Conservation (phyloP, 53 echinoderm and acorn worm species). For the Hippasteria phrygiana region DNA sequence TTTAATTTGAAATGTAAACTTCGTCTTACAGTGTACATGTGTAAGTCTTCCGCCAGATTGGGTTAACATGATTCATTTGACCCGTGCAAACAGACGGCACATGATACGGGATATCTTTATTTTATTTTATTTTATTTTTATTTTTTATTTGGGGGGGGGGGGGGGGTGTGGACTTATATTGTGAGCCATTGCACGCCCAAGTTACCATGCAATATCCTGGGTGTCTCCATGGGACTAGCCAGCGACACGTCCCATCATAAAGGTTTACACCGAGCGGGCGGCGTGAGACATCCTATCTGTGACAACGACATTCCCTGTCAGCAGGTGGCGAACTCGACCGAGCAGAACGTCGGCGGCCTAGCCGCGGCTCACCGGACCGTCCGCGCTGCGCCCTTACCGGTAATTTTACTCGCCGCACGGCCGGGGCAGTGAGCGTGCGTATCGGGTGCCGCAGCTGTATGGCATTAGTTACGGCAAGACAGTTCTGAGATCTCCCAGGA, state of each 20-base stretch:
- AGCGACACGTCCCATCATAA: conserved; percentile 55
- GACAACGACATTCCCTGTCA: conserved; percentile 62
- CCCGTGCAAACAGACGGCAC: conserved; percentile 21
- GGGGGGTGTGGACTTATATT: conserved; percentile 22
- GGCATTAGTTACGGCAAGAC: conserved; percentile 60
- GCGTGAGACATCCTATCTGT: conserved; percentile 62
- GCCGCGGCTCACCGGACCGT: conserved; percentile 33
- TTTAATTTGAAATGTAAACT: too few relatives aligned
- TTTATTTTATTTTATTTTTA: too few relatives aligned
- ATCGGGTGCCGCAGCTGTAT: conserved; percentile 62
- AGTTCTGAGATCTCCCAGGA: conserved; percentile 36
- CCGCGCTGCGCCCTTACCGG: conserved; percentile 41
- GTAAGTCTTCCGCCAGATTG: neutral
- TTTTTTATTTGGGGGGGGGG: too few relatives aligned
- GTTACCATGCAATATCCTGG: conserved; percentile 58
- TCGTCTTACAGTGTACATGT: neutral
- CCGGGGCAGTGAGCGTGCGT: conserved; percentile 18
- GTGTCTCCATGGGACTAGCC: conserved; percentile 23
- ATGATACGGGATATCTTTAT: neutral
- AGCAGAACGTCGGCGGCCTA: conserved; percentile 49
- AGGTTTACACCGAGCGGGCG: conserved; percentile 56
- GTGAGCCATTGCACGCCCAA: conserved; percentile 49
- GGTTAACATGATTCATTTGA: conserved; percentile 15
- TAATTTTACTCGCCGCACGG: conserved; percentile 50
- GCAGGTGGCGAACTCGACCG: conserved; percentile 63